Conservation (phyloP, 2,888 invertebrate genomes). For the Micoletzkya japonica region DNA sequence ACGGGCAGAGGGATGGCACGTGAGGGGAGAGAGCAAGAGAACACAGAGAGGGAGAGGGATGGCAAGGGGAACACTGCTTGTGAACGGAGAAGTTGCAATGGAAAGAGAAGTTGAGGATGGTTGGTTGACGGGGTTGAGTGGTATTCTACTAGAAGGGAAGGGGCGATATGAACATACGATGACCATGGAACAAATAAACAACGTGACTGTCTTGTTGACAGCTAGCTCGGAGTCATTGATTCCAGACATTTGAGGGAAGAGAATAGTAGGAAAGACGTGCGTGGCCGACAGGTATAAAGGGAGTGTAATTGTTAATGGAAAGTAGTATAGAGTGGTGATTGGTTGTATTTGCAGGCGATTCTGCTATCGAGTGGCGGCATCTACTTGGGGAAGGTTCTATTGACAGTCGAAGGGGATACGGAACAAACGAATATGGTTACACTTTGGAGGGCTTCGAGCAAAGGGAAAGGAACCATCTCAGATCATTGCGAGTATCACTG, state of each 20-base stretch:
- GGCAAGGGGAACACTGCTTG: background rate
- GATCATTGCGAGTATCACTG: background rate
- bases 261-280: background rate
- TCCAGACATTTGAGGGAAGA: too few species aligned
- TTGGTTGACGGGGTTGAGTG: background rate
- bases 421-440: slow-evolving; percentile 28
- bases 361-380: slow-evolving; percentile 47
- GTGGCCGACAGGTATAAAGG: background rate
- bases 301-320: too few species aligned
- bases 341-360: slow-evolving; percentile 39
- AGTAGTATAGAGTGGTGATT: background rate
- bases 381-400: slow-evolving; percentile 47
- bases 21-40: background rate
- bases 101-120: background rate
- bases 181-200: too few species aligned
- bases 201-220: too few species aligned
- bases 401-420: slow-evolving; percentile 4
- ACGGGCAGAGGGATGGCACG: too few species aligned
- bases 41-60: background rate
- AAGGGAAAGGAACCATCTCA: background rate
- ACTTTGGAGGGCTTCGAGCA: slow-evolving; percentile 13
- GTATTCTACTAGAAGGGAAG: too few species aligned
- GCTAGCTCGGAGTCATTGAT: too few species aligned
- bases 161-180: too few species aligned
- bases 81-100: background rate